Evolutionary conservation across 2,113 vertebrate genomes (phyloP), one percentile per base, ranked within the genome.

Genomic region (Oceanodroma tethys): DNA sequence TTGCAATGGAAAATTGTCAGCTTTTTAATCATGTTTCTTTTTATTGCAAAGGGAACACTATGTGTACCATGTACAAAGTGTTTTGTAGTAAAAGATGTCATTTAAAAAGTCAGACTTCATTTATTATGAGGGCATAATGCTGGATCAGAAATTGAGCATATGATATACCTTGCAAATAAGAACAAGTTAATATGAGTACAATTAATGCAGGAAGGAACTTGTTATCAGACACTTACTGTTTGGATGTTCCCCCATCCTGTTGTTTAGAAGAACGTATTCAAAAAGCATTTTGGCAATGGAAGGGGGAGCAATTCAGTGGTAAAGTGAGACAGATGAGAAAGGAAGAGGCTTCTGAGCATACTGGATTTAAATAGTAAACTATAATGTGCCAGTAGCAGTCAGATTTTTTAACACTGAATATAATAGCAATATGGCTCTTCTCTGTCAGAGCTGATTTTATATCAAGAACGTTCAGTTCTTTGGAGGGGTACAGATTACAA

Each of bases 371-470:
- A 94, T 75, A 91, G 78, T 87, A 90, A 73, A 66, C 62, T 60
- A 45, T 65, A 78, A 81, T 63, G 63, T 95, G 90, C 48, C 88
- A 90, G 58, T 50, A 88, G 42, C 63, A 86, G 76, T 81, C 75
- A 86, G 66, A 67, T 90, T 94, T 94, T 66, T 96, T 88, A 90
- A 75, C 87, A 50, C 72, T 82, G 87, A 96, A 82, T 95, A 88
- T 76, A 86, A 97, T 42, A 90, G 62, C 90, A 96, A 90, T 81
- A 90, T 93, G 81, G 34, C 58, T 88, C 27, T 86, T 62, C 76
- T 82, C 56, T 88, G 67, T 76, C 60, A 93, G 66, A 88, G 42
- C 66, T 17, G 0, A 13, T 86, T 92, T 92, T 90, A 43, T 81
- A 56, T 82, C 36, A 82, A 91, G 84, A 91, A 72, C 22, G 3